Conservation (phyloP, 2,888 invertebrate species). For the Drosophila nr. fundita region DNA sequence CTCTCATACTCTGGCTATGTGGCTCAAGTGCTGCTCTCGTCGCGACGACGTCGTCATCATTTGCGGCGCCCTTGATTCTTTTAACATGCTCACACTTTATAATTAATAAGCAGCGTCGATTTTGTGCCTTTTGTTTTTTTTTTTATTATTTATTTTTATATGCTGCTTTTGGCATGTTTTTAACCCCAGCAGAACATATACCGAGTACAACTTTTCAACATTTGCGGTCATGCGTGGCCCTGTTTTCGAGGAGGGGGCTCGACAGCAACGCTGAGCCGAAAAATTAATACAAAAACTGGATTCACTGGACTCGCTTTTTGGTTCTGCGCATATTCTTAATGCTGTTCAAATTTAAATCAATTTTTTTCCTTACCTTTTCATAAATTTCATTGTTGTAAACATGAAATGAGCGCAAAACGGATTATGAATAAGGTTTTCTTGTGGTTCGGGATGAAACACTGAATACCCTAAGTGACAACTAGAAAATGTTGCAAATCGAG, state of each 20-base stretch:
- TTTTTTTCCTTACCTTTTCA: slow-evolving; percentile 44
- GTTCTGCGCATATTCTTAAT: slow-evolving; percentile 38
- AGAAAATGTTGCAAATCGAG: slow-evolving; percentile 32
- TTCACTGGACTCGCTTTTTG: slow-evolving; percentile 52
- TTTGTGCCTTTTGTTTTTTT: slow-evolving; percentile 34
- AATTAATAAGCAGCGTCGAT: slow-evolving; percentile 75
- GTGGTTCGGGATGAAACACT: slow-evolving; percentile 3
- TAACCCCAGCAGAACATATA: slow-evolving; percentile 49
- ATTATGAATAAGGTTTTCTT: slow-evolving; percentile 23
- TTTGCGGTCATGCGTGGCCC: slow-evolving; percentile 73
- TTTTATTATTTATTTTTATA: slow-evolving; percentile 20
- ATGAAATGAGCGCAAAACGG: slow-evolving; percentile 34
- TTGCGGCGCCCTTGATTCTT: slow-evolving; percentile 76
- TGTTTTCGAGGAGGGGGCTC: slow-evolving; percentile 20
- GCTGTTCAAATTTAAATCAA: slow-evolving; percentile 59
- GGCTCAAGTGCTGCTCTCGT: slow-evolving; percentile 29
- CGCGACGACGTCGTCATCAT: slow-evolving; percentile 51
- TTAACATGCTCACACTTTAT: slow-evolving; percentile 78
- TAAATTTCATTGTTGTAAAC: slow-evolving; percentile 46
- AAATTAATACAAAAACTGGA: slow-evolving; percentile 45
- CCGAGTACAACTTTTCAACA: slow-evolving; percentile 50
- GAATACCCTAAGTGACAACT: slow-evolving; percentile 16
- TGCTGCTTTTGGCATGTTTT: slow-evolving; percentile 31
- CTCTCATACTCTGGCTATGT: slow-evolving; percentile 11
- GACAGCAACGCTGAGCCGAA: slow-evolving; percentile 27